These are phyloP conservation scores for Cephonodes hylas DNA, from an alignment of 2,888 invertebrate species.

Conservation along the genomic window DNA sequence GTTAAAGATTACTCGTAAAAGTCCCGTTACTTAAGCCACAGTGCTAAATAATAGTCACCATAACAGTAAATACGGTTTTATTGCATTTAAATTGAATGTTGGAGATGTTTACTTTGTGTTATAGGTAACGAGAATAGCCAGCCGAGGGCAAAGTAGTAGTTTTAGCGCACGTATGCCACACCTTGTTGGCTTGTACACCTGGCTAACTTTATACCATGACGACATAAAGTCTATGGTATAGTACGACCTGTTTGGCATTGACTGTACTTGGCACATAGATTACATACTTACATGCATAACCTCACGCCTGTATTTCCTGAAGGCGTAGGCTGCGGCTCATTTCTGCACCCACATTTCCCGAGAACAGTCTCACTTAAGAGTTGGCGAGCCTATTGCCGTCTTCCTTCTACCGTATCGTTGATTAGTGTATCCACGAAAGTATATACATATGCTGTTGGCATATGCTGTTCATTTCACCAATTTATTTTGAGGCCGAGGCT, in stretches of 20 bases:
- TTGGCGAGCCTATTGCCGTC: no score
- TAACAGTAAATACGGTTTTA: constrained; percentile 14
- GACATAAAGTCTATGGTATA: no score
- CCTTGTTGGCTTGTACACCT: not conserved
- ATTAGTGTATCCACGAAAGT: not conserved
- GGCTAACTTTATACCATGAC: no score
- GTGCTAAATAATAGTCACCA: constrained; percentile 12
- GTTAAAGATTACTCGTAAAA: constrained; percentile 15
- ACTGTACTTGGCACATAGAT: no score
- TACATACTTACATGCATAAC: no score
- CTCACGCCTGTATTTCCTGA: no score
- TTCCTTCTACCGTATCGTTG: no score
- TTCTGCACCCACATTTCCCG: no score
- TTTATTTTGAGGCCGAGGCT: no score
- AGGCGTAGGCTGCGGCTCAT: no score
- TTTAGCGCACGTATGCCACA: not conserved
- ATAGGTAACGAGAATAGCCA: not conserved
- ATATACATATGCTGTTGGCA: not conserved
- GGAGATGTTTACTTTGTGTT: not conserved
- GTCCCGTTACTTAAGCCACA: constrained; percentile 5
- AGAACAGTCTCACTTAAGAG: no score
- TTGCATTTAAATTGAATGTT: constrained; percentile 15
- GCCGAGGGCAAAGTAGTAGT: not conserved
- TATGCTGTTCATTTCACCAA: not conserved
- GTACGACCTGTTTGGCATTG: no score